Percentiles rank a stretch among this genome's conserved stretches.
phyloP scores from a whole-genome alignment of 2,888 invertebrate species.

The Drosophila mayaguana region DNA sequence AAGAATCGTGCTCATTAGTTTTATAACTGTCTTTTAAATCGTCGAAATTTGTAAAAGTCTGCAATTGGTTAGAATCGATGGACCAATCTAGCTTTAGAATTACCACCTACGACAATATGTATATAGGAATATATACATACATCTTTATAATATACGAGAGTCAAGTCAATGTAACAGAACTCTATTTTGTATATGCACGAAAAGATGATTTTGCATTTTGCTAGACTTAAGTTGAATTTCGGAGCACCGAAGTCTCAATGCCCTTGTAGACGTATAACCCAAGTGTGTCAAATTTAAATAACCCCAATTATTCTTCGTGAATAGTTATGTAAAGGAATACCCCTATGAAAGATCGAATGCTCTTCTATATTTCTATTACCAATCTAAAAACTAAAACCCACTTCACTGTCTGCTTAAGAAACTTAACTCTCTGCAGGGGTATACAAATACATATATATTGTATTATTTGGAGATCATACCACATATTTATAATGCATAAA shows the following conservation, averaged over 20 bases:
- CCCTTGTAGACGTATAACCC: not conserved
- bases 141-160: slow-evolving; percentile 1
- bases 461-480: not conserved
- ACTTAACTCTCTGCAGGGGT: not conserved
- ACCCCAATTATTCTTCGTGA: too few species aligned
- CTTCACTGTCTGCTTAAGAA: not conserved
- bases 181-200: not conserved
- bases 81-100: slow-evolving; percentile 28
- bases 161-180: slow-evolving; percentile 11
- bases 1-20: slow-evolving; percentile 2
- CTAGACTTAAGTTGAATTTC: not conserved
- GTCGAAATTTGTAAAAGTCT: slow-evolving; percentile 23
- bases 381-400: not conserved
- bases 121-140: not conserved
- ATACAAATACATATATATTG: not conserved
- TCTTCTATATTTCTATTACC: not conserved
- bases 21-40: not conserved
- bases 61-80: slow-evolving; percentile 22
- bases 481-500: not conserved
- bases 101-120: slow-evolving; percentile 25
- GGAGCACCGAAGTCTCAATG: not conserved
- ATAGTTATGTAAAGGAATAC: not conserved
- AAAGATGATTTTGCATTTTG: not conserved
- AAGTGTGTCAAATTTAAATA: not conserved
- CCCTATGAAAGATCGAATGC: not conserved